These are phyloP conservation scores for Microtus richardsoni DNA, from an alignment of 2,113 vertebrate genomes.

Conservation along the genomic window DNA sequence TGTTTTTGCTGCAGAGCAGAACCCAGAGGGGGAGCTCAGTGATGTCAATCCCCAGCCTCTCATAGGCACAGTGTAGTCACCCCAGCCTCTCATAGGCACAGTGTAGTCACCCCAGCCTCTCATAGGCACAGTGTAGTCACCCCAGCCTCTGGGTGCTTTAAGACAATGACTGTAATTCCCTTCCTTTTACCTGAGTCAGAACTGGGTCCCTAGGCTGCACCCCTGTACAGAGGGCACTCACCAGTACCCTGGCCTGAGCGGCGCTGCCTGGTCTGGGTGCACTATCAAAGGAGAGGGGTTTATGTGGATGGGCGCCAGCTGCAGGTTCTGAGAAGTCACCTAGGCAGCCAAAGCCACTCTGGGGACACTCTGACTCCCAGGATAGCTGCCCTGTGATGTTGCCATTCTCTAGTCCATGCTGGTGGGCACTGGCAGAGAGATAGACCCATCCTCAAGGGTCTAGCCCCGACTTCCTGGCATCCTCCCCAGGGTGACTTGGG, in stretches of 20 bases:
- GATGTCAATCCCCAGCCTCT: not conserved
- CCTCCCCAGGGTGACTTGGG: not conserved
- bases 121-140: not conserved
- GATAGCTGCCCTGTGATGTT: not conserved
- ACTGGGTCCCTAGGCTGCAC: not conserved
- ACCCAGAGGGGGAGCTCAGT: not conserved
- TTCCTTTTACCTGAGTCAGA: not conserved
- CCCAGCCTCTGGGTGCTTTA: not conserved
- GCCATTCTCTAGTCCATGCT: not conserved
- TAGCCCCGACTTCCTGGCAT: not conserved
- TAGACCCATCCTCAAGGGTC: not conserved
- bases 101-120: not conserved
- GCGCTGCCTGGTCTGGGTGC: not conserved
- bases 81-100: not conserved
- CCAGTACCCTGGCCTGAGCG: not conserved
- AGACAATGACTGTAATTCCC: fast-evolving
- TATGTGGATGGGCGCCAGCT: too few relatives aligned
- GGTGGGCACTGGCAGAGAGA: not conserved
- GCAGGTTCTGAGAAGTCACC: not conserved
- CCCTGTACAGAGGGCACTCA: not conserved
- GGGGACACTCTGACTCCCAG: not conserved
- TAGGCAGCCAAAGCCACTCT: not conserved
- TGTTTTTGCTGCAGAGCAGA: not conserved
- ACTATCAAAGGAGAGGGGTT: not conserved
- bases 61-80: not conserved